Base-by-base conservation (phyloP, 1,140 invertebrate species). In the Geopemphigus sp. region DNA sequence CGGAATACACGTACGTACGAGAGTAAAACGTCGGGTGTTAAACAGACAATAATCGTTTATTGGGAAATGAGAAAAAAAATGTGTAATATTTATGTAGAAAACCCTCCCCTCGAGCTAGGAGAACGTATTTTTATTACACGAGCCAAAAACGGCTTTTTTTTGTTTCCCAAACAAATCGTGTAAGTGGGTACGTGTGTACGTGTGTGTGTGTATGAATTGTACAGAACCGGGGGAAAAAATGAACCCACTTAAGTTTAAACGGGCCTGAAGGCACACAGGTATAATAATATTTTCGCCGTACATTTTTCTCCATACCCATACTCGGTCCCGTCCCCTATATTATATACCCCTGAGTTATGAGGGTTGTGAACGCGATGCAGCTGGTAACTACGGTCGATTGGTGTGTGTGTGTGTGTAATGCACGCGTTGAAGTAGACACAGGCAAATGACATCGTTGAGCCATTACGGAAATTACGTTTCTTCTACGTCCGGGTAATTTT, bases 201-300 rank as follows among this genome's bases (percentile, higher is more conserved):
- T 53, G 22, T 26, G n/a, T 29, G 68, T n/a, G 22, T 29, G 22
- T 32, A 8, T 14, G 12, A 11, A 15, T 45, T 61, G 73, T 47
- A 24, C 10, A 47, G 57, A 74, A 39, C 32, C 32, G 39, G 17
- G n/a, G n/a, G 39, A 61, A 76, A 76, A 78, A 78, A 78, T 63
- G 57, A 78, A 78, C 74, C 74, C 74, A 78, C 74, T 78, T 63
- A 61, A 12, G 56, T 61, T 29, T 61, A 63, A 78, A 78, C 74
- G 57, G 22, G 29, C 54, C 74, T 26, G 56, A 61, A 78, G 74
- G 74, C 74, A 17, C 26, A 63, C 47, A 26, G 45, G 29, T 63
- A 78, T 47, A 61, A 61, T 76, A 63, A 78, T 63, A 50, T 63
- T 61, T 78, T 78, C 26, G 14, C 56, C 39, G 17, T 39, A 59